A percentile compares a stretch with the other conserved stretches of the same genome.
These are phyloP conservation scores for Pteria penguin DNA, from an alignment of 2,888 invertebrate species.

Conservation along the genomic window DNA sequence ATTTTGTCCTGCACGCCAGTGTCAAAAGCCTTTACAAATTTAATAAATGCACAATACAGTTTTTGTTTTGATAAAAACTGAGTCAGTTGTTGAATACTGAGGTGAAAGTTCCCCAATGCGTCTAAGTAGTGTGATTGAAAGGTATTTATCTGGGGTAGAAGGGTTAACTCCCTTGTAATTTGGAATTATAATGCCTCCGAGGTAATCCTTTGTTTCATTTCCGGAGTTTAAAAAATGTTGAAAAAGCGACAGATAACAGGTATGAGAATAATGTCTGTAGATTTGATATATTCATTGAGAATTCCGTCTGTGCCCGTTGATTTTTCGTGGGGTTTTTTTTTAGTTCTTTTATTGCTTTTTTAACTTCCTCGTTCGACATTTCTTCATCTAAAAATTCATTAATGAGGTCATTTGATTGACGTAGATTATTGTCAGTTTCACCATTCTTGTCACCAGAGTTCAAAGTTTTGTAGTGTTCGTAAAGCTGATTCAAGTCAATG, in stretches of 20 bases:
- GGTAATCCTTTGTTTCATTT: slow-evolving; percentile 30
- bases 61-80: no score
- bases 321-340: slow-evolving; percentile 44
- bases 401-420: background rate
- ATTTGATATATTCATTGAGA: slow-evolving; percentile 44
- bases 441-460: no score
- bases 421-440: background rate
- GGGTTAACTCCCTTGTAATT: no score
- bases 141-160: no score
- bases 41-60: no score
- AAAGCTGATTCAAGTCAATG: background rate
- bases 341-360: slow-evolving; percentile 23
- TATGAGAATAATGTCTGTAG: slow-evolving; percentile 6
- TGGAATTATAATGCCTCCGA: no score
- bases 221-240: slow-evolving; percentile 39
- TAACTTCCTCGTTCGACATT: slow-evolving; percentile 33
- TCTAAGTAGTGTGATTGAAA: no score
- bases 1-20: no score
- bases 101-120: no score
- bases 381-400: slow-evolving; percentile 18
- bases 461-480: background rate
- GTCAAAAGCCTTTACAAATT: no score
- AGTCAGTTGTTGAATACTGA: no score
- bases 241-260: slow-evolving; percentile 26
- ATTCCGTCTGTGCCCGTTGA: slow-evolving; percentile 28